These are phyloP conservation scores for Calonectris borealis DNA, from an alignment of 2,113 vertebrate genomes.

Conservation along the genomic window DNA sequence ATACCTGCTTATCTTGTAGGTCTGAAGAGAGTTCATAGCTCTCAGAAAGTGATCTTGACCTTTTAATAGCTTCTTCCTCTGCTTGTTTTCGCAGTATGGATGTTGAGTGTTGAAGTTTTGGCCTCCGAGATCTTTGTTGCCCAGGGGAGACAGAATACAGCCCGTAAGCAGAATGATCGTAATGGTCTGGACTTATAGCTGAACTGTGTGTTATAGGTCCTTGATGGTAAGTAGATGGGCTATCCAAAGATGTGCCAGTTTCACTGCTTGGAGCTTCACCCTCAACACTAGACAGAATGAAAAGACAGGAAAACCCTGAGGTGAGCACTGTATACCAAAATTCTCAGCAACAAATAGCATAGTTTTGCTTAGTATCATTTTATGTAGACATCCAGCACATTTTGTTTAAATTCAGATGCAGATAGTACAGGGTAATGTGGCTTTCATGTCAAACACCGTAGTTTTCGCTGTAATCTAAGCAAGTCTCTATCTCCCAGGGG, in stretches of 20 bases:
- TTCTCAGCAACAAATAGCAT: neutral
- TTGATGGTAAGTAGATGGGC: conserved; percentile 80
- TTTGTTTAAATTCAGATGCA: neutral
- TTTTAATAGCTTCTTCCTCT: conserved; percentile 97
- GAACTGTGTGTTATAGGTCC: conserved; percentile 82
- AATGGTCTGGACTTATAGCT: conserved; percentile 83
- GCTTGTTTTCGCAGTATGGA: conserved; percentile 97
- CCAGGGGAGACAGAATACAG: conserved; percentile 81
- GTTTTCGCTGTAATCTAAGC: neutral
- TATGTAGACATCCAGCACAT: neutral
- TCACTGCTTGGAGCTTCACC: conserved; percentile 88
- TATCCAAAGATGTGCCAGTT: conserved; percentile 85
- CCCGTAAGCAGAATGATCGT: conserved; percentile 80
- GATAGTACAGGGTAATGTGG: neutral
- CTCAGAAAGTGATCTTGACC: conserved; percentile 93
- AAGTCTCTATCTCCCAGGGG: neutral
- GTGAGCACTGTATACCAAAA: neutral
- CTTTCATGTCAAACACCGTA: neutral
- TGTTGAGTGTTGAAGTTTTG: conserved; percentile 94
- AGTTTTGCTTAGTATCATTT: neutral
- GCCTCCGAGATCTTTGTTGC: conserved; percentile 82
- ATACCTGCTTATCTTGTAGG: conserved; percentile 98
- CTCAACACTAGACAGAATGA: conserved; percentile 83
- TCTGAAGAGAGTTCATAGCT: conserved; percentile 99
- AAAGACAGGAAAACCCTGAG: neutral